Evolutionary conservation across 2,888 invertebrate species (phyloP), one percentile per base, ranked within the genome.

Genomic region (Brachynemurus nebulosus): DNA sequence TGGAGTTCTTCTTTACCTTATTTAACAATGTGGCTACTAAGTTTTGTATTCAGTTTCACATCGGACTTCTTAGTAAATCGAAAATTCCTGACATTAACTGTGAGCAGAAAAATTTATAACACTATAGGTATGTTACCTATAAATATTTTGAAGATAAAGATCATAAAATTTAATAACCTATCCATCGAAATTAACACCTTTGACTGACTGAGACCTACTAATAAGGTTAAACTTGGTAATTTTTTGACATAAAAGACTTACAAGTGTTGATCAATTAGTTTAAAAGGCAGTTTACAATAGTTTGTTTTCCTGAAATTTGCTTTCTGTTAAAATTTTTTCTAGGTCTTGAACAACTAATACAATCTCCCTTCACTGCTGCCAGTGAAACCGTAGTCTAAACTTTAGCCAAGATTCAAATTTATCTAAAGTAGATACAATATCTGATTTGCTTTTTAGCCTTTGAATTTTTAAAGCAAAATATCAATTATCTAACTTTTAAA

Each of bases 1-100:
- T 52, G 77, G 5, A 58, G 82, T 0, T 83, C 83, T 0, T 74
- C 81, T 0, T 57, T 83, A 19, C 85, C 85, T 0, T 86, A 88
- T 58, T 62, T 85, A 17, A 71, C 72, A 0, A 81, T 85, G 67
- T 85, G 79, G 70, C 47, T 79, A 11, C 60, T 81, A 37, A 80
- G 81, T 52, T 80, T 84, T 53, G 68, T 79, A 0, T 74, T 83
- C 62, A 81, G 85, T 5, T 70, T 68, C 27, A 56, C 75, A 40
- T 77, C 84, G 0, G 82, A 84, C 53, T 57, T 68, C 42, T 59
- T 76, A 1, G 69, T 78, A 17, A 68, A 65, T 25, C 69, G 63
- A n/a, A 64, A 70, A 2, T 63, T 71, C 53, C 54, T 77, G 2
- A 65, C 65, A 3, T 62, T 74, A 14, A 66, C 70, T 5, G 61